Percentiles rank a stretch among this genome's conserved stretches.
phyloP scores from a whole-genome alignment of 2,888 invertebrate species.

The Gandaritis pyraliata region DNA sequence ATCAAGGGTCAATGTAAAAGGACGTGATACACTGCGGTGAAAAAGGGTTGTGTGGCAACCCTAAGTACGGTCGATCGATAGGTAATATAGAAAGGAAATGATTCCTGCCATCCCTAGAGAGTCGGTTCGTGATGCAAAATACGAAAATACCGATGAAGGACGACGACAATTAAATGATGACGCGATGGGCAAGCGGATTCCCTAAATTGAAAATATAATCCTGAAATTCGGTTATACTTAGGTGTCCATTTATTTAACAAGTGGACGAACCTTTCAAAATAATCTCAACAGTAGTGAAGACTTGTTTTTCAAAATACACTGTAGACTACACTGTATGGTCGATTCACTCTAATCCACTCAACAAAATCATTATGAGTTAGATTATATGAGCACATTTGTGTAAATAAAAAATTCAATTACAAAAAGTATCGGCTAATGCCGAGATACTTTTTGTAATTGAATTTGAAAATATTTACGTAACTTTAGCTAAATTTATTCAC shows the following conservation, averaged over 20 bases:
- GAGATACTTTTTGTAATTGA: no score
- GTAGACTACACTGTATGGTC: no score
- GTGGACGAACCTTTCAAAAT: not conserved
- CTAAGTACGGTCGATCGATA: conserved; percentile 16
- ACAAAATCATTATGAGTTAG: no score
- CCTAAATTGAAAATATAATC: not conserved
- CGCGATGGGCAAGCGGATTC: not conserved
- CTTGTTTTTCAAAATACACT: no score
- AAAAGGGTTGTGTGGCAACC: not conserved
- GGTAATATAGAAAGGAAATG: conserved; percentile 19
- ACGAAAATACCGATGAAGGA: conserved; percentile 12
- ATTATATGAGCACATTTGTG: no score
- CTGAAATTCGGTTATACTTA: not conserved
- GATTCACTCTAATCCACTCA: no score
- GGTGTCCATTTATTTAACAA: not conserved
- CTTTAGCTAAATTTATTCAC: no score
- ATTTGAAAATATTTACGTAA: no score
- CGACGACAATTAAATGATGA: conserved; percentile 15
- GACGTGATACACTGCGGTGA: not conserved
- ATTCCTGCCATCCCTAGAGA: conserved; percentile 17
- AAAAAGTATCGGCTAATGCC: no score
- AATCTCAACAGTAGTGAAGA: no score
- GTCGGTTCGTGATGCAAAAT: conserved; percentile 15
- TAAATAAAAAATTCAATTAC: no score
- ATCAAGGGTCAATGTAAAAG: no score